Percentiles rank a stretch among this genome's conserved stretches.
Evolutionary conservation across 2,888 invertebrate genomes (phyloP).

Genomic region (Clusia tigrina): DNA sequence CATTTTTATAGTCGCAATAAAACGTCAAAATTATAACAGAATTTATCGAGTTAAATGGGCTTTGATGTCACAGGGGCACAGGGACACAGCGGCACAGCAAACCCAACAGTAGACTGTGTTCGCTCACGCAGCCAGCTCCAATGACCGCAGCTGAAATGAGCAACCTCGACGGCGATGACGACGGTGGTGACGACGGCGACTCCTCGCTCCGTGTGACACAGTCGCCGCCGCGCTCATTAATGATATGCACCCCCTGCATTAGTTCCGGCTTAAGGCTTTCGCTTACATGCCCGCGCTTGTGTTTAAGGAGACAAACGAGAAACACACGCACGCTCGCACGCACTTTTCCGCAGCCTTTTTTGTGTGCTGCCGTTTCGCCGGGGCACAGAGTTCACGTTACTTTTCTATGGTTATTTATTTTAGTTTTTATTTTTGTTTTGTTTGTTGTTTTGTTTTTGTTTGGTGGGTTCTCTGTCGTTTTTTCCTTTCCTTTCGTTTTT

Average conservation of each 20-base stretch:
- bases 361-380: conserved; percentile 39
- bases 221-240: conserved; percentile 38
- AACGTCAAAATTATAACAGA: no score
- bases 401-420: conserved; percentile 6
- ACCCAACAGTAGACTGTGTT: background rate
- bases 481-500: conserved; percentile 13
- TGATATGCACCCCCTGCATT: conserved; percentile 56
- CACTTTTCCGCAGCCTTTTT: background rate
- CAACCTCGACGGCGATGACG: no score
- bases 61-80: conserved; percentile 44
- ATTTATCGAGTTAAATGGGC: conserved; percentile 48
- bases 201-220: background rate
- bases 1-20: no score
- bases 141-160: background rate
- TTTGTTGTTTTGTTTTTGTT: no score
- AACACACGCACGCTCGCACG: background rate
- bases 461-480: background rate
- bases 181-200: background rate
- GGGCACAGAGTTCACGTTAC: conserved; percentile 50
- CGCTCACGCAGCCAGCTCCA: background rate
- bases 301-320: conserved; percentile 14
- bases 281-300: conserved; percentile 18
- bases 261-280: background rate
- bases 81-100: no score
- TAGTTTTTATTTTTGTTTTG: conserved; percentile 20